A percentile compares a stretch with the other conserved stretches of the same genome.
phyloP scores from a whole-genome alignment of 2,888 invertebrate species.

The Psylliodes chrysocephalus region DNA sequence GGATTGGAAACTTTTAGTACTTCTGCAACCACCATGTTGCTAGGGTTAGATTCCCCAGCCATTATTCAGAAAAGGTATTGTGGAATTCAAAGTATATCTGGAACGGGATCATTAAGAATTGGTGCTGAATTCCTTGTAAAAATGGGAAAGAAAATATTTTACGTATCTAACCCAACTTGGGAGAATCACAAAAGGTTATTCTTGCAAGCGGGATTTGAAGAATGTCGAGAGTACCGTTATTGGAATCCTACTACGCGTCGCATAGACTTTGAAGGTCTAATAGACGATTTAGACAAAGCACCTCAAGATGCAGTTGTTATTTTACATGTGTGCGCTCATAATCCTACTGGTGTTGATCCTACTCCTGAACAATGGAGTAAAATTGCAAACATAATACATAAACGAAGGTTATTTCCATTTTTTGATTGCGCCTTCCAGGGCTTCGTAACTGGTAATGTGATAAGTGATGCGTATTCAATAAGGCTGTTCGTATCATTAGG shows the following conservation, averaged over 20 bases:
- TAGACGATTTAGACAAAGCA: conserved; percentile 81
- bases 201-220: conserved; percentile 68
- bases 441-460: conserved; percentile 94
- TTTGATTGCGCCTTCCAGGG: conserved; percentile 96
- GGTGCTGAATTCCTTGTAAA: conserved; percentile 88
- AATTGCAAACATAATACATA: conserved; percentile 86
- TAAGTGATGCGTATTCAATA: conserved; percentile 90
- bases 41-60: conserved; percentile 81
- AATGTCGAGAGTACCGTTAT: conserved; percentile 26
- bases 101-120: conserved; percentile 91
- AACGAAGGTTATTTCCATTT: conserved; percentile 85
- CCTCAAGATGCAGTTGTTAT: conserved; percentile 87
- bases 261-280: conserved; percentile 80
- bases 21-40: conserved; percentile 83
- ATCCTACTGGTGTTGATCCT: conserved; percentile 97
- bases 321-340: conserved; percentile 96
- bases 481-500: conserved; percentile 87
- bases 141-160: conserved; percentile 76
- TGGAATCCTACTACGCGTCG: conserved; percentile 40
- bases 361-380: conserved; percentile 90
- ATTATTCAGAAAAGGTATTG: conserved; percentile 75
- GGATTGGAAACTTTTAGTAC: conserved; percentile 82
- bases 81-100: conserved; percentile 91
- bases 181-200: conserved; percentile 95
- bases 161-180: conserved; percentile 95